phyloP scores from a whole-genome alignment of 2,797 vertebrate species.

The Poecilia picta region DNA sequence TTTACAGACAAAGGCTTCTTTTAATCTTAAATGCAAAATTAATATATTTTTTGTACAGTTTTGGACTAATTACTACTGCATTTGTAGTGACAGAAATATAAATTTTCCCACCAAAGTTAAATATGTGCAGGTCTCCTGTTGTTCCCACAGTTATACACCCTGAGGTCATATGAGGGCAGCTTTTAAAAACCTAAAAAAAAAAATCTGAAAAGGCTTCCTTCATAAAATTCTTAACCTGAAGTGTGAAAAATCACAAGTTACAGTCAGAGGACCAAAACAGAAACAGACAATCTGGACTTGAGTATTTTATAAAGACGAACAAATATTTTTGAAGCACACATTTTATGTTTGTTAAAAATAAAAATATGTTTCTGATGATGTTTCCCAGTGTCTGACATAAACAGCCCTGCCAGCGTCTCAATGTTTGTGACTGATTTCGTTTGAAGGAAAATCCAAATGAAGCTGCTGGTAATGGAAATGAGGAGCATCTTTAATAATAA shows the following conservation, averaged over 20 bases:
- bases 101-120: background rate
- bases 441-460: background rate
- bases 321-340: background rate
- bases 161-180: background rate
- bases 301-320: background rate
- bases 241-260: background rate
- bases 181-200: background rate
- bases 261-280: background rate
- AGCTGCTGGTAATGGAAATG: background rate
- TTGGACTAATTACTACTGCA: too few relatives aligned
- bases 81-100: background rate
- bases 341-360: background rate
- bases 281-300: background rate
- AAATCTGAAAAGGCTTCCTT: too few relatives aligned
- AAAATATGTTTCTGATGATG: background rate
- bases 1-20: too few relatives aligned
- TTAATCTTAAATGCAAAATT: too few relatives aligned
- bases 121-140: background rate
- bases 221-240: too few relatives aligned
- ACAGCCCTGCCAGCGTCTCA: background rate
- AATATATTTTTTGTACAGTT: too few relatives aligned
- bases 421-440: background rate
- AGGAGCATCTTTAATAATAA: background rate
- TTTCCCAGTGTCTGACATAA: background rate
- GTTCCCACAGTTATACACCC: background rate